A percentile compares a stretch with the other conserved stretches of the same genome.
Conservation (phyloP, 2,113 vertebrate species). For the Crotalus helleri region DNA sequence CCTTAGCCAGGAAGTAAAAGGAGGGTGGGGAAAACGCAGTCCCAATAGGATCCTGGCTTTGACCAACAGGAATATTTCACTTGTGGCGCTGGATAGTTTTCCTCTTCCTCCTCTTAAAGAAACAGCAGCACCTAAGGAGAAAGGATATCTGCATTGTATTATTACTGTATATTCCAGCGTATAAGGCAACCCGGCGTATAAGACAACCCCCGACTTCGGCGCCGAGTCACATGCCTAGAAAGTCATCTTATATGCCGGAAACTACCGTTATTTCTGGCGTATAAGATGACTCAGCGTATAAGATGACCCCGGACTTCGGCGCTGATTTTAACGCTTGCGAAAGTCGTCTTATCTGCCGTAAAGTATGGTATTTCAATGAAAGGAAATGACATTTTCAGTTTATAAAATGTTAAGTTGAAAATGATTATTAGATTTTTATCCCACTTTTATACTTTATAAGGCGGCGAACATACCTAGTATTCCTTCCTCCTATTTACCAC, state of each 20-base stretch:
- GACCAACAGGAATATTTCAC: constrained; percentile 63
- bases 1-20: constrained; percentile 40
- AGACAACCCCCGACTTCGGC: too few species aligned
- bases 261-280: too few species aligned
- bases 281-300: too few species aligned
- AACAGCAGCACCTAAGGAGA: constrained; percentile 91
- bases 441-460: neutral
- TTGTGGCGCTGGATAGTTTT: constrained; percentile 95
- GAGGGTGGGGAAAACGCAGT: constrained; percentile 6
- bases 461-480: neutral
- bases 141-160: neutral
- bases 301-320: too few species aligned
- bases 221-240: too few species aligned
- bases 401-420: neutral
- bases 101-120: constrained; percentile 98
- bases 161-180: too few species aligned
- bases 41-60: neutral
- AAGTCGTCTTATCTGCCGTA: too few species aligned
- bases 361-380: neutral
- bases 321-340: too few species aligned
- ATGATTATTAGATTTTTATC: neutral
- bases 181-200: too few species aligned
- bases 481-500: neutral
- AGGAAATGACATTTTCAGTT: neutral
- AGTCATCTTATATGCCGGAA: too few species aligned